Conservation (phyloP, 2,113 vertebrate genomes). For the Apus apus region DNA sequence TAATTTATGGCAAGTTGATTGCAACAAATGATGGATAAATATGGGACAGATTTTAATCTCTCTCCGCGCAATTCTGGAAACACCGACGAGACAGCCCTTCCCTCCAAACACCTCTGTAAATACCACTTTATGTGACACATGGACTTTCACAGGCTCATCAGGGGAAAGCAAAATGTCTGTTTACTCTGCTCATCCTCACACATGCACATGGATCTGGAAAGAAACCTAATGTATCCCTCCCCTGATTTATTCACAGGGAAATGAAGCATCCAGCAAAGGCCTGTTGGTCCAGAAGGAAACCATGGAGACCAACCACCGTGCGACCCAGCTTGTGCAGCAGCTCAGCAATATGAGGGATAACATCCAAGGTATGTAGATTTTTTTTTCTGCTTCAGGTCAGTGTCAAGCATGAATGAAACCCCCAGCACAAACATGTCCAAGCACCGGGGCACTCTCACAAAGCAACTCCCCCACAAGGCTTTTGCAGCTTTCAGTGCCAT, state of each 20-base stretch:
- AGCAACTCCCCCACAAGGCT: neutral
- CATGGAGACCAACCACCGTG: constrained; percentile 73
- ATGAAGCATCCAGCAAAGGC: constrained; percentile 72
- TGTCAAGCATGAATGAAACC: neutral
- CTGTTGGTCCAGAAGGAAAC: constrained; percentile 79
- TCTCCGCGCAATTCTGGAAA: constrained; percentile 8
- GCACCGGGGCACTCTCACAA: neutral
- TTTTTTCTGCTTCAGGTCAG: neutral
- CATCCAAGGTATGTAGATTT: constrained; percentile 84
- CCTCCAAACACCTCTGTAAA: constrained; percentile 9
- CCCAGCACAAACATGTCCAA: neutral
- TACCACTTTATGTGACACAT: constrained; percentile 28
- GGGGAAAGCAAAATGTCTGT: constrained; percentile 18
- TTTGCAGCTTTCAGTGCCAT: neutral
- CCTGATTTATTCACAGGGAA: constrained; percentile 81
- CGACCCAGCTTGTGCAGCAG: constrained; percentile 81
- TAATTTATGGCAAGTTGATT: constrained; percentile 25
- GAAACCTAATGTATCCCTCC: constrained; percentile 55
- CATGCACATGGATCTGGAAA: neutral
- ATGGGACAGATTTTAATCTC: constrained; percentile 25
- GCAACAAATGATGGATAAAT: constrained; percentile 21
- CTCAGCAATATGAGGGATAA: constrained; percentile 79
- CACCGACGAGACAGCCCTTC: neutral
- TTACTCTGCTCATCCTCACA: neutral
- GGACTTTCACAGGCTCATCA: neutral